Conservation (phyloP, 1,140 invertebrate genomes). For the Frieseomelitta varia region DNA sequence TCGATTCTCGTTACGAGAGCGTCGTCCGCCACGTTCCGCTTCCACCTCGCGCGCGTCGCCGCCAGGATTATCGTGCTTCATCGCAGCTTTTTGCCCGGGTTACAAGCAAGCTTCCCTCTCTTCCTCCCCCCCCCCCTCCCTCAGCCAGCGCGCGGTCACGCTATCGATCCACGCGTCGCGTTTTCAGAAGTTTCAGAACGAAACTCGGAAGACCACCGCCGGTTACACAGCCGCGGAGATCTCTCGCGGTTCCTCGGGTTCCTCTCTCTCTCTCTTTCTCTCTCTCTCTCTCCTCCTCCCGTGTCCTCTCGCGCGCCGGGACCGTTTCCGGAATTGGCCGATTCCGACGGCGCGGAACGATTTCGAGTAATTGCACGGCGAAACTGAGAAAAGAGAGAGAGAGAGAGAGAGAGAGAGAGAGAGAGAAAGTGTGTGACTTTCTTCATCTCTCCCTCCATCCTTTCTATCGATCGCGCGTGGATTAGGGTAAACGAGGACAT, state of each 20-base stretch:
- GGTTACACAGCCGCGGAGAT: background rate
- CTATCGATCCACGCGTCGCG: slow-evolving; percentile 44
- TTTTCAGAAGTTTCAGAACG: slow-evolving; percentile 36
- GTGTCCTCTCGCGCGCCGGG: background rate
- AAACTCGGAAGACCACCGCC: slow-evolving; percentile 2
- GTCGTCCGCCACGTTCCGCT: background rate
- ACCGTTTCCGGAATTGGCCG: background rate
- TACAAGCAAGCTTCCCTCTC: slow-evolving; percentile 29
- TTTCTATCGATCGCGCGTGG: background rate
- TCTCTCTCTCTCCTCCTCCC: too few relatives aligned
- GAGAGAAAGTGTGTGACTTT: too few relatives aligned
- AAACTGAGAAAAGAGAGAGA: background rate
- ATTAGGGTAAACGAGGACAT: slow-evolving; percentile 11
- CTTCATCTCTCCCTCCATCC: background rate
- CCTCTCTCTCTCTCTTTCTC: too few relatives aligned
- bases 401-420: too few relatives aligned
- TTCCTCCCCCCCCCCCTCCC: too few relatives aligned
- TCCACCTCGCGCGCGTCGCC: too few relatives aligned
- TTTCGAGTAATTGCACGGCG: slow-evolving; percentile 20
- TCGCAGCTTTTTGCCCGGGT: slow-evolving; percentile 52
- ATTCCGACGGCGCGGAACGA: background rate
- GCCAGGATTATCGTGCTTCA: slow-evolving; percentile 45
- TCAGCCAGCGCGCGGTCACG: slow-evolving; percentile 2
- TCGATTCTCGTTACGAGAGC: too few relatives aligned
- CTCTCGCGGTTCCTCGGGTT: background rate